A percentile compares a stretch with the other conserved stretches of the same genome.
phyloP scores from a whole-genome alignment of 1,140 invertebrate species.

The Hirudo medicinalis region DNA sequence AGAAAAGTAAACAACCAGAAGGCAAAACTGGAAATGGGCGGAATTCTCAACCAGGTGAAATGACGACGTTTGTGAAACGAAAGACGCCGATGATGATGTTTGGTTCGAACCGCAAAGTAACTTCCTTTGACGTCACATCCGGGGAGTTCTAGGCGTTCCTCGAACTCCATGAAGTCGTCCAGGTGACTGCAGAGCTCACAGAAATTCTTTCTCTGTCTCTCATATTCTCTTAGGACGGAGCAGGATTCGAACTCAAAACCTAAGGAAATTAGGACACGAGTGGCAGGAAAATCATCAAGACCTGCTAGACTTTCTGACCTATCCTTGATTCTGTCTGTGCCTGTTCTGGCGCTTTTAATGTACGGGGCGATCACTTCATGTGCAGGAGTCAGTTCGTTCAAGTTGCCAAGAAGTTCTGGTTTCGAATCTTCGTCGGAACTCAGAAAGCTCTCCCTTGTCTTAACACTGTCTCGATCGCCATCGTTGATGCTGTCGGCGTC shows the following conservation, averaged over 20 bases:
- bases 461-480: constrained; percentile 11
- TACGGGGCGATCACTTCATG: no score
- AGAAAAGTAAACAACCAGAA: constrained; percentile 63
- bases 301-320: constrained; percentile 60
- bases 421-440: no score
- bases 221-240: constrained; percentile 65
- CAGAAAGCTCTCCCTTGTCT: no score
- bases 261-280: constrained; percentile 59
- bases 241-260: constrained; percentile 68
- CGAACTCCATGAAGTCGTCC: constrained; percentile 78
- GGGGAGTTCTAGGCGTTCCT: constrained; percentile 63
- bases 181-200: constrained; percentile 64
- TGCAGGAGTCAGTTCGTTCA: no score
- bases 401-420: no score
- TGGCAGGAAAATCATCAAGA: constrained; percentile 55
- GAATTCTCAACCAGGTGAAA: constrained; percentile 49
- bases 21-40: constrained; percentile 38
- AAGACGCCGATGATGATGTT: no score
- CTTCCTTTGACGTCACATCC: constrained; percentile 40
- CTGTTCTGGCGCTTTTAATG: no score
- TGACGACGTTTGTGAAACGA: constrained; percentile 49
- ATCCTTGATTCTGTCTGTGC: no score
- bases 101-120: constrained; percentile 56
- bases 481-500: constrained; percentile 64
- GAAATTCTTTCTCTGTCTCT: constrained; percentile 66